phyloP scores from a whole-genome alignment of 2,888 invertebrate species.

The Apamea anceps region DNA sequence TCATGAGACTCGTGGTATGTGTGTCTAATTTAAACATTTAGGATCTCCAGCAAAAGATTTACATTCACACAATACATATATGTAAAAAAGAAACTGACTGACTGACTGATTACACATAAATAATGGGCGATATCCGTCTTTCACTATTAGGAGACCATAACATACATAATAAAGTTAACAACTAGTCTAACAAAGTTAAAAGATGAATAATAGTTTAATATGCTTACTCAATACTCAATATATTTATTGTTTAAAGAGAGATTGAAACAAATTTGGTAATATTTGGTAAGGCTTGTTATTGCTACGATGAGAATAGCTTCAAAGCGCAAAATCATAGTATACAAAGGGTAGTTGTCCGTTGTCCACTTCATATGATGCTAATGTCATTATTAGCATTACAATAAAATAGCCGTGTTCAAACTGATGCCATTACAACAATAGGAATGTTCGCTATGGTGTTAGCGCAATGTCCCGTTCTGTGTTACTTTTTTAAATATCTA shows the following conservation, averaged over 20 bases:
- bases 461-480: not conserved
- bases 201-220: too few relatives aligned
- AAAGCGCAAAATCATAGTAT: not conserved
- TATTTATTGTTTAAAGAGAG: too few relatives aligned
- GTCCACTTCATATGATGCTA: not conserved
- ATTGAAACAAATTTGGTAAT: too few relatives aligned
- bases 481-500: not conserved
- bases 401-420: conserved; percentile 5
- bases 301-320: not conserved
- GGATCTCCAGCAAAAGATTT: not conserved
- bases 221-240: too few relatives aligned
- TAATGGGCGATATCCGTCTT: too few relatives aligned
- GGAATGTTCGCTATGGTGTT: not conserved
- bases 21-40: not conserved
- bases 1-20: not conserved
- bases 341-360: not conserved
- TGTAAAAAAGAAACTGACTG: not conserved
- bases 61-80: not conserved
- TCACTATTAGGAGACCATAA: too few relatives aligned
- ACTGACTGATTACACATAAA: not conserved
- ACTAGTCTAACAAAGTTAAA: too few relatives aligned
- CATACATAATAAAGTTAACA: too few relatives aligned
- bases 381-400: conserved; percentile 12
- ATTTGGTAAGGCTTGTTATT: not conserved
- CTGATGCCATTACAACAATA: conserved; percentile 14